Evolutionary conservation across 2,888 invertebrate genomes (phyloP).

Genomic region (Acanthococcus lagerstroemiae): DNA sequence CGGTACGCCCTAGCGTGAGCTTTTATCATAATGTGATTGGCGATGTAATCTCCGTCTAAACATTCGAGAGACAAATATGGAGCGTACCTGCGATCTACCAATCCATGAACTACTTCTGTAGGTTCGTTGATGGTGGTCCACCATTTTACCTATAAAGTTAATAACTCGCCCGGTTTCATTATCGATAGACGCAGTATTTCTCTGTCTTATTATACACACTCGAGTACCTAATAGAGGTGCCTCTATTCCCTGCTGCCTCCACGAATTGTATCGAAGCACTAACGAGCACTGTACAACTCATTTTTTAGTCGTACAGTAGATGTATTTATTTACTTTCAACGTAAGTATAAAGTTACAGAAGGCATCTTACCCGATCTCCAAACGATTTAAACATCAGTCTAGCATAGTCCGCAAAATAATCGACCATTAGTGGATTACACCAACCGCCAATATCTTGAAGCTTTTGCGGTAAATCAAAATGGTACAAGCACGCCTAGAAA

Average conservation of each 20-base stretch:
- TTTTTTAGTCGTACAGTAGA: too few species aligned
- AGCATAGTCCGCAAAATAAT: conserved; percentile 54
- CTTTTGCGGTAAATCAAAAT: conserved; percentile 56
- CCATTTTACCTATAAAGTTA: conserved; percentile 40
- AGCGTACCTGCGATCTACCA: conserved; percentile 36
- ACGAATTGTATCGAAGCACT: neutral
- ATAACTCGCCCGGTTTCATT: neutral
- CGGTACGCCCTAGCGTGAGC: conserved; percentile 56
- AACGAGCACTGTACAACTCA: too few species aligned
- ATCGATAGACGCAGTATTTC: neutral
- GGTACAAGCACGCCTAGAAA: conserved; percentile 43
- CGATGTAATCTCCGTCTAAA: conserved; percentile 52
- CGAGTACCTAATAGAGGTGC: neutral
- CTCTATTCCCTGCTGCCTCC: neutral
- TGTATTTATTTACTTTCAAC: neutral
- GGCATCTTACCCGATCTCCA: conserved; percentile 46
- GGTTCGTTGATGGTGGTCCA: conserved; percentile 66
- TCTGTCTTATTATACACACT: neutral
- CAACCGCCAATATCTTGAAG: too few species aligned
- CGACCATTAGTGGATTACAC: conserved; percentile 54
- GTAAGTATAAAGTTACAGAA: too few species aligned
- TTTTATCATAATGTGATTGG: conserved; percentile 52
- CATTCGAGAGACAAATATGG: conserved; percentile 44
- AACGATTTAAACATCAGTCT: conserved; percentile 46
- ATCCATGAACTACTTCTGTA: conserved; percentile 35